Conservation (phyloP, 2,888 invertebrate species). For the Drosophila demipolita region DNA sequence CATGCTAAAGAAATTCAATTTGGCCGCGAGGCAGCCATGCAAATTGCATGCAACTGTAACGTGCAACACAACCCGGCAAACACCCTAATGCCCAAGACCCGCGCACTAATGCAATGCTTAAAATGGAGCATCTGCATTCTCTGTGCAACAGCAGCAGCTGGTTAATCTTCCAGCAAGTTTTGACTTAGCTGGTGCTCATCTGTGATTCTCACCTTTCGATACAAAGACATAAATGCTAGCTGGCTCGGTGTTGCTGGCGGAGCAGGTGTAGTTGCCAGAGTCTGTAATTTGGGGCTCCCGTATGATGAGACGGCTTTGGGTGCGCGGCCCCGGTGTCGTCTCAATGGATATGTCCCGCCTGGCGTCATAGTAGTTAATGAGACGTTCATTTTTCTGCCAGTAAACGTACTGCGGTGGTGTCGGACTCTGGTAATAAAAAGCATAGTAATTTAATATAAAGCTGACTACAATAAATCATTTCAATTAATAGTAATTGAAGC, state of each 20-base stretch:
- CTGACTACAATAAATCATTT: background rate
- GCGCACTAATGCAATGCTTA: slow-evolving; percentile 33
- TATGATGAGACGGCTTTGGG: slow-evolving; percentile 94
- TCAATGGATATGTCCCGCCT: slow-evolving; percentile 93
- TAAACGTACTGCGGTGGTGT: slow-evolving; percentile 97
- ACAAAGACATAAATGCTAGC: slow-evolving; percentile 96
- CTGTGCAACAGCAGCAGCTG: slow-evolving; percentile 42
- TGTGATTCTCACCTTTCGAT: slow-evolving; percentile 91
- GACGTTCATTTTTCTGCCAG: slow-evolving; percentile 97
- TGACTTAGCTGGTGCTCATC: slow-evolving; percentile 22
- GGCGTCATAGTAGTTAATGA: slow-evolving; percentile 96
- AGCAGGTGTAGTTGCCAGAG: slow-evolving; percentile 96
- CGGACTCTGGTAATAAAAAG: slow-evolving; percentile 89
- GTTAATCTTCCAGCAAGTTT: slow-evolving; percentile 23
- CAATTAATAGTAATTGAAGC: background rate
- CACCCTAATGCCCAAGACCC: background rate
- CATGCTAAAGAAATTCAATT: slow-evolving; percentile 59
- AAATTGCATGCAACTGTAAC: slow-evolving; percentile 55
- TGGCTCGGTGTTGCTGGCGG: slow-evolving; percentile 94
- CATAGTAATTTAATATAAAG: background rate
- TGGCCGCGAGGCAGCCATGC: slow-evolving; percentile 55
- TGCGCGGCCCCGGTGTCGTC: slow-evolving; percentile 93
- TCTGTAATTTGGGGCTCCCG: slow-evolving; percentile 92
- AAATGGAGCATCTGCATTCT: slow-evolving; percentile 24
- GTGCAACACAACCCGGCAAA: slow-evolving; percentile 23